Evolutionary conservation across 1,140 invertebrate species (phyloP), one percentile per base, ranked within the genome.

Genomic region (Drosophila suzukii): DNA sequence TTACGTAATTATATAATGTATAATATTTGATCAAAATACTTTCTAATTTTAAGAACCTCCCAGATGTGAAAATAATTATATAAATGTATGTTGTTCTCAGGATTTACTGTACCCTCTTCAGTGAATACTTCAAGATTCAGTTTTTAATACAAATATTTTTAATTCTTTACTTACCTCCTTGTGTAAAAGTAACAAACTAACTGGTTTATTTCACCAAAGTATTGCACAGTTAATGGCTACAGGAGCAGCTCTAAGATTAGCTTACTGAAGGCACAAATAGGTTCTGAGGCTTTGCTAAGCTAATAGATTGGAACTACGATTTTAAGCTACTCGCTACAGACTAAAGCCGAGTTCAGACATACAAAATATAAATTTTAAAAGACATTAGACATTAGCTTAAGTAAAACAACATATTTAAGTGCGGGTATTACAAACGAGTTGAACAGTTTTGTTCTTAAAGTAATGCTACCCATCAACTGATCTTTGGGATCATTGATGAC

Each of bases 181-280:
- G 32, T 17, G 46, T 66, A 47, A 39, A 49, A 8, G 15, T 56
- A 49, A 54, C 53, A 65, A 58, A 34, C 32, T 62, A 82, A 82
- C 74, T 17, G 17, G 72, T 81, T 82, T 82, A 82, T 80, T 80
- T 51, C 17, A 74, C 41, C 36, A 74, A 75, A 80, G 8, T 78
- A 82, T 82, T 83, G 80, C 75, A 82, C 80, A 78, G 43, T 82
- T 81, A 81, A 39, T 68, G 32, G 15, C 47, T 66, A 66, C 36
- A 66, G 60, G 60, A 66, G 43, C 30, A 51, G 30, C 38, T 34
- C 11, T 51, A 30, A 30, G 43, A 27, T 70, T 58, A 71, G 61
- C 57, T 58, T 55, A 49, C 78, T 78, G 73, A 49, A 63, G 68
- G 80, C 68, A 75, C 32, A 62, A 24, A 56, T 53, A 27, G 36